Evolutionary conservation across 2,797 vertebrate genomes (phyloP).

Genomic region (Chiroxiphia lanceolata): DNA sequence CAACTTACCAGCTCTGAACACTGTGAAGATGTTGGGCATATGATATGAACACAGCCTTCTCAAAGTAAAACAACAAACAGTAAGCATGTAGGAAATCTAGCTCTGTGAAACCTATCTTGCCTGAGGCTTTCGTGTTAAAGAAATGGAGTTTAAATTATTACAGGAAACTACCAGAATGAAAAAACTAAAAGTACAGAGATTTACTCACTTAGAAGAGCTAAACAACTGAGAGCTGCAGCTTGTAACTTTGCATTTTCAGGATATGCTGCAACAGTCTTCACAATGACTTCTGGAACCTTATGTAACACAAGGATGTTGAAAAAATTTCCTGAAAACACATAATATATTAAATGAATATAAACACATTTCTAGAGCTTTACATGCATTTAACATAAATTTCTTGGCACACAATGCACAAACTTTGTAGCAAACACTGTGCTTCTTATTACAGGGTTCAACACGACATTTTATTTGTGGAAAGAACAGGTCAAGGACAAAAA

Average conservation of each 20-base stretch:
- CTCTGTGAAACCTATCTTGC: neutral
- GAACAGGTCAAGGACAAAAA: neutral
- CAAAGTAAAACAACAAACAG: neutral
- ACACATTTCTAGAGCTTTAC: neutral
- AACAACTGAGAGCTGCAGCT: slow-evolving; percentile 84
- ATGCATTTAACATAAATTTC: neutral
- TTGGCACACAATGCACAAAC: neutral
- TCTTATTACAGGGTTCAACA: neutral
- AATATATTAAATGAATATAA: neutral
- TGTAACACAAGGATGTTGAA: slow-evolving; percentile 92
- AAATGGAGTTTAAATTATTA: neutral
- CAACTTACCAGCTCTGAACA: neutral
- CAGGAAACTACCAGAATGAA: neutral
- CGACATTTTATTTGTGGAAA: neutral
- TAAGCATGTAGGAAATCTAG: neutral
- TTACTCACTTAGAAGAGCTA: slow-evolving; percentile 92
- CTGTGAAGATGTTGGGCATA: neutral
- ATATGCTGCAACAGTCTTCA: slow-evolving; percentile 83
- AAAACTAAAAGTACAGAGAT: neutral
- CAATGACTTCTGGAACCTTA: slow-evolving; percentile 85
- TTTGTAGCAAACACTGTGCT: neutral
- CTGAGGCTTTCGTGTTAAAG: neutral
- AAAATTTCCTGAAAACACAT: slow-evolving; percentile 84
- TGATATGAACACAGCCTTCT: neutral
- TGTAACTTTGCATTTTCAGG: slow-evolving; percentile 84